phyloP scores from a whole-genome alignment of 2,888 invertebrate genomes.

The Trachelus stipa region DNA sequence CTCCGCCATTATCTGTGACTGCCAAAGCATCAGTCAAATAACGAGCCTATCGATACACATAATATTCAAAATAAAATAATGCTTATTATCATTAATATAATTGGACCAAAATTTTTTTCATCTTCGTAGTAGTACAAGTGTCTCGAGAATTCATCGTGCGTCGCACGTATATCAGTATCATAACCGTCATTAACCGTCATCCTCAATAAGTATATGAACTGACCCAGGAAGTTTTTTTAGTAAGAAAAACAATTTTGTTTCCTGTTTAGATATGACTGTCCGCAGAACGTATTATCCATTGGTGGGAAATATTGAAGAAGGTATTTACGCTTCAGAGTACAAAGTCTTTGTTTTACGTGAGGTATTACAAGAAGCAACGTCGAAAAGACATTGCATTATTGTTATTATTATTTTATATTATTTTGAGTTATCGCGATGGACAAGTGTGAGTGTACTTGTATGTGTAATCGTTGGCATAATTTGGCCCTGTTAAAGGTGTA shows the following conservation, averaged over 20 bases:
- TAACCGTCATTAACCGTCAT: not conserved
- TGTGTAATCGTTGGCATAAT: not conserved
- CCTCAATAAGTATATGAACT: not conserved
- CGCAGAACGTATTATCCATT: not conserved
- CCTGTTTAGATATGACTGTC: not conserved
- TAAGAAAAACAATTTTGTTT: not conserved
- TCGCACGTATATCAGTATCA: not conserved
- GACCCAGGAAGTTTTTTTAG: not conserved
- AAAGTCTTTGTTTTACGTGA: not conserved
- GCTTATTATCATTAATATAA: not conserved
- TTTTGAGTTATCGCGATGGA: not conserved
- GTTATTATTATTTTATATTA: not conserved
- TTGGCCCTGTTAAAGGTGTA: not conserved
- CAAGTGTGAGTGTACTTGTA: not conserved
- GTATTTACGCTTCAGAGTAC: not conserved
- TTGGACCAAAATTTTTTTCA: not conserved
- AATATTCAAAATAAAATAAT: not conserved
- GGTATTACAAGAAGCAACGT: not conserved
- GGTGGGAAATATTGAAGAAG: not conserved
- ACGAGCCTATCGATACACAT: not conserved
- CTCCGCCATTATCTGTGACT: not conserved
- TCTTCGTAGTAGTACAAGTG: not conserved
- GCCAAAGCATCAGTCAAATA: not conserved
- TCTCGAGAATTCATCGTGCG: not conserved
- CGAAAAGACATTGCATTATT: not conserved